Conservation (phyloP, 2,888 invertebrate genomes). For the Ectobius pallidus region DNA sequence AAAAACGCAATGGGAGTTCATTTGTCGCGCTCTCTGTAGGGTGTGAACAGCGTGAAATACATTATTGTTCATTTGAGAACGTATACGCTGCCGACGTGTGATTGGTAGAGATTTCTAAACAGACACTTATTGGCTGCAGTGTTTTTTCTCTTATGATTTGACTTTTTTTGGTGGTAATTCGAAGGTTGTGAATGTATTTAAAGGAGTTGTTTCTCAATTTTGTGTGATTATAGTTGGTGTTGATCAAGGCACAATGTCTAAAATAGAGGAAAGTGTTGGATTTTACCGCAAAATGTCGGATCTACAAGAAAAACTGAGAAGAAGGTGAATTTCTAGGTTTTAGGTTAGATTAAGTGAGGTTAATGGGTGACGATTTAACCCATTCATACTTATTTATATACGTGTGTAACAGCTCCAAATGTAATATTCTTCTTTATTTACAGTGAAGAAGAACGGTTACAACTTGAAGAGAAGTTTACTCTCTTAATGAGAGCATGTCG, state of each 20-base stretch:
- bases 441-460: conserved; percentile 42
- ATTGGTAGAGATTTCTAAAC: background rate
- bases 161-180: conserved; percentile 30
- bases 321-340: conserved; percentile 33
- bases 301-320: conserved; percentile 40
- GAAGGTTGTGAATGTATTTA: background rate
- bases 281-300: conserved; percentile 40
- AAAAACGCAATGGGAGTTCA: background rate
- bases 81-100: background rate
- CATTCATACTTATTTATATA: too few species aligned
- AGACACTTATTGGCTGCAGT: conserved; percentile 16
- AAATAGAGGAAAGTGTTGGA: conserved; percentile 34
- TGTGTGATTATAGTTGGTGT: background rate
- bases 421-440: too few species aligned
- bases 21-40: conserved; percentile 13
- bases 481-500: conserved; percentile 35
- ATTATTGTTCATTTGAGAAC: conserved; percentile 5
- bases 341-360: background rate
- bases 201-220: background rate
- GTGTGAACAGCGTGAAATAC: background rate
- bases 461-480: conserved; percentile 41
- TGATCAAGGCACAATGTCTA: conserved; percentile 27
- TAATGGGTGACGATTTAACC: too few species aligned
- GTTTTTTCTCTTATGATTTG: background rate
- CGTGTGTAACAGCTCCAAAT: too few species aligned